Conservation (phyloP, 2,888 invertebrate species). For the Ophion slaviceki region DNA sequence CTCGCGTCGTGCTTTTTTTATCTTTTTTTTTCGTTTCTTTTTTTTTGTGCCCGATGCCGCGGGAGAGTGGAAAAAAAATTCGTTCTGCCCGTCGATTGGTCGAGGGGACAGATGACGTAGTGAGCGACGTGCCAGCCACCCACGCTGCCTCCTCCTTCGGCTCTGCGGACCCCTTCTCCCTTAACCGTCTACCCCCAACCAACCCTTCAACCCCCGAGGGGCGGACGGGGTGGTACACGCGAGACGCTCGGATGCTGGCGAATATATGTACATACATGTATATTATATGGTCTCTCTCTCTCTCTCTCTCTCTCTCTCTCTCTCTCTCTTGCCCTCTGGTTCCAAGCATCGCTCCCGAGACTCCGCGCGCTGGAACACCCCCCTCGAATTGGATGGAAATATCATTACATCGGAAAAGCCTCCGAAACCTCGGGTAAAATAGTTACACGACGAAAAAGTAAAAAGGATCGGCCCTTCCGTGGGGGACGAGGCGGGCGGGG, state of each 20-base stretch:
- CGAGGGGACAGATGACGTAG: conserved; percentile 84
- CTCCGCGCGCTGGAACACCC: conserved; percentile 66
- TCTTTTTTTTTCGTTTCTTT: conserved; percentile 72
- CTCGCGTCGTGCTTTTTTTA: conserved; percentile 72
- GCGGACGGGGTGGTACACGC: conserved; percentile 74
- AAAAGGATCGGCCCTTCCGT: conserved; percentile 55
- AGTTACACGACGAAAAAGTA: conserved; percentile 65
- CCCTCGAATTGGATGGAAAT: conserved; percentile 80
- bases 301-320: conserved; percentile 19
- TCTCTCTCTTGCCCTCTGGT: conserved; percentile 29
- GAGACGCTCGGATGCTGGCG: conserved; percentile 65
- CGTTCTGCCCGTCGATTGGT: conserved; percentile 83
- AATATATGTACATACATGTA: conserved; percentile 21
- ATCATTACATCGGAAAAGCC: conserved; percentile 80
- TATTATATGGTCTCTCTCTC: not conserved
- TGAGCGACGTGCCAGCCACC: conserved; percentile 82
- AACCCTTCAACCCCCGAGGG: conserved; percentile 65
- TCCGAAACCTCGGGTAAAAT: conserved; percentile 73
- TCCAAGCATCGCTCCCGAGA: conserved; percentile 53
- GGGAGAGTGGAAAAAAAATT: conserved; percentile 80
- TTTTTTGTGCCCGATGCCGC: conserved; percentile 73
- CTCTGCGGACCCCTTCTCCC: conserved; percentile 10
- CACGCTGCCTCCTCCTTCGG: conserved; percentile 29
- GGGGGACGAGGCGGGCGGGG: not conserved
- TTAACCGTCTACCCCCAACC: conserved; percentile 54